Conservation (phyloP, 2,888 invertebrate species). For the Mythimna vitellina region DNA sequence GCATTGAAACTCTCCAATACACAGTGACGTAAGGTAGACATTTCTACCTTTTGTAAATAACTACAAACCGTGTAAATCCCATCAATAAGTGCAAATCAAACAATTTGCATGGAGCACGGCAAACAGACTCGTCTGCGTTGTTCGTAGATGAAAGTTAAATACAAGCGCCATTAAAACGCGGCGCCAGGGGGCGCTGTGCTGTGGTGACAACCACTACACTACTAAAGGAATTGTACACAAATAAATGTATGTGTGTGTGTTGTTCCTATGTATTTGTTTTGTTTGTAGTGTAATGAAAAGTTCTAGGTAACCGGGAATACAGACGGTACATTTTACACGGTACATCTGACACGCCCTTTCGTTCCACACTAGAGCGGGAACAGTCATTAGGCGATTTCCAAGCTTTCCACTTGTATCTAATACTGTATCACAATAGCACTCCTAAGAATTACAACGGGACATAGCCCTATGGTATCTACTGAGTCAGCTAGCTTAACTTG, state of each 20-base stretch:
- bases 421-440: too few species aligned
- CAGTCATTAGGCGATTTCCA: too few species aligned
- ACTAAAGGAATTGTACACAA: not conserved
- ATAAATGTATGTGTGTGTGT: not conserved
- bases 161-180: slow-evolving; percentile 72
- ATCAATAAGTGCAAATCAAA: slow-evolving; percentile 62
- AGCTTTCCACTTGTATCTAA: too few species aligned
- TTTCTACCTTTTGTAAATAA: slow-evolving; percentile 8
- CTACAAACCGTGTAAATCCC: slow-evolving; percentile 26
- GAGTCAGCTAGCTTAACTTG: too few species aligned
- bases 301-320: slow-evolving; percentile 1
- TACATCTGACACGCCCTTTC: too few species aligned
- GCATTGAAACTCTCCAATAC: not conserved
- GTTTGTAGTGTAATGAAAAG: slow-evolving; percentile 4
- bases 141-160: slow-evolving; percentile 76
- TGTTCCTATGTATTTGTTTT: slow-evolving; percentile 8
- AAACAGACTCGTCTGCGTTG: slow-evolving; percentile 47
- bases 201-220: slow-evolving; percentile 21
- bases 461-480: too few species aligned
- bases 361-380: too few species aligned
- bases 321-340: not conserved
- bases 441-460: too few species aligned
- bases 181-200: slow-evolving; percentile 47
- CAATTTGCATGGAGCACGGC: slow-evolving; percentile 45
- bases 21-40: not conserved